These are phyloP conservation scores for Ochropleura plecta DNA, from an alignment of 2,888 invertebrate species.

Conservation along the genomic window DNA sequence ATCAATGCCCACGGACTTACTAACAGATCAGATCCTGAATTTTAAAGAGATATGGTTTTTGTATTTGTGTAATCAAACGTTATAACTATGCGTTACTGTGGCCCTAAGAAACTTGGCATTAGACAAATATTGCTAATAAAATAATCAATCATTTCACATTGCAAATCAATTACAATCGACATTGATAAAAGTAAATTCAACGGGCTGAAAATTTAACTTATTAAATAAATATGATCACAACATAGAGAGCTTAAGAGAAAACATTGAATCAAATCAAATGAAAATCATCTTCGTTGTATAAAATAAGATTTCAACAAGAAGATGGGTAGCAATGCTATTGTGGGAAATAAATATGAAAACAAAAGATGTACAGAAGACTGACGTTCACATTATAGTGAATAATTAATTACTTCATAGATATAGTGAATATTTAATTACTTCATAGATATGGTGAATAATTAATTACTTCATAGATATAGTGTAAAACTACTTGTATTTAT, in stretches of 20 bases:
- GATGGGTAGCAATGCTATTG: conserved; percentile 16
- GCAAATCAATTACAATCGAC: conserved; percentile 43
- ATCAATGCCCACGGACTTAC: conserved; percentile 24
- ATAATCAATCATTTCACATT: background rate
- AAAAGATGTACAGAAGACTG: conserved; percentile 7
- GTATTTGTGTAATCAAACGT: background rate
- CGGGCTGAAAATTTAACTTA: conserved; percentile 38
- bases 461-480: background rate
- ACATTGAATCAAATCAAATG: conserved; percentile 37
- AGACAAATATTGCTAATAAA: background rate
- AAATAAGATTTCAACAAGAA: conserved; percentile 12
- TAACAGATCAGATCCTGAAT: background rate
- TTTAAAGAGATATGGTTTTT: background rate
- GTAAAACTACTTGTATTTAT: conserved; percentile 1
- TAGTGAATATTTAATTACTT: too few relatives aligned
- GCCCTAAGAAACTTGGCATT: too few relatives aligned
- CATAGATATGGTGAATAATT: background rate
- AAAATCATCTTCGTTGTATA: conserved; percentile 66
- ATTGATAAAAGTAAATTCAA: conserved; percentile 42
- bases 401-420: background rate
- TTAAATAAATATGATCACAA: conserved; percentile 72
- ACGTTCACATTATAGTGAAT: background rate
- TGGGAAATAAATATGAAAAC: background rate
- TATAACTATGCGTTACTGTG: background rate
- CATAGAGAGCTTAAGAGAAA: conserved; percentile 72